A percentile compares a stretch with the other conserved stretches of the same genome.
These are phyloP conservation scores for Drosophila vallismaia DNA, from an alignment of 2,888 invertebrate species.

Conservation along the genomic window DNA sequence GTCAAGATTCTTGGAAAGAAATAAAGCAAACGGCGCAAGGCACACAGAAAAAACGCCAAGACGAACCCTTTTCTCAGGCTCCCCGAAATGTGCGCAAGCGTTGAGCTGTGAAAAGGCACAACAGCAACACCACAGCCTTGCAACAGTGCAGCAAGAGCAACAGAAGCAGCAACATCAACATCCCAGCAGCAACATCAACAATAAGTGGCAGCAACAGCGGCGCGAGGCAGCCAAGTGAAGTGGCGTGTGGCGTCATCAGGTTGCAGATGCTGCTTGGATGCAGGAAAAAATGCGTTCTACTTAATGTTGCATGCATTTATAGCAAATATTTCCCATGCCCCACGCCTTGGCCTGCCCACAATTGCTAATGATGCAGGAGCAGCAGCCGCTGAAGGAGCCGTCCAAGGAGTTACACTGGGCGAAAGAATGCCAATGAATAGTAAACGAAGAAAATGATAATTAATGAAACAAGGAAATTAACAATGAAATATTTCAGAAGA, in stretches of 20 bases:
- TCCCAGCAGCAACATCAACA: conserved; percentile 35
- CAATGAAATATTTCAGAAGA: too few species aligned
- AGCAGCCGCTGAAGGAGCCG: conserved; percentile 32
- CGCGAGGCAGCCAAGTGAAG: conserved; percentile 67
- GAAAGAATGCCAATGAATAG: neutral
- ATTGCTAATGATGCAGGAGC: conserved; percentile 70
- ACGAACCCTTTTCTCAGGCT: conserved; percentile 61
- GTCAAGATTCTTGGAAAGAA: conserved; percentile 76
- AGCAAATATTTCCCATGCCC: conserved; percentile 76
- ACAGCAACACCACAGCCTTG: conserved; percentile 22
- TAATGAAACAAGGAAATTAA: too few species aligned
- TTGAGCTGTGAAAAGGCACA: conserved; percentile 70
- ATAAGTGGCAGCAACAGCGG: conserved; percentile 49
- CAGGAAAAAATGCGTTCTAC: conserved; percentile 73
- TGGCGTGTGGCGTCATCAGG: conserved; percentile 68
- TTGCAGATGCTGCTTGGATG: conserved; percentile 35
- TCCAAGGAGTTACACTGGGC: conserved; percentile 22
- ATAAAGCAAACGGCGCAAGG: conserved; percentile 55
- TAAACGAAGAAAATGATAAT: too few species aligned
- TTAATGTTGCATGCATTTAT: conserved; percentile 79
- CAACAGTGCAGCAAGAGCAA: conserved; percentile 16
- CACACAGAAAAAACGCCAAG: conserved; percentile 19
- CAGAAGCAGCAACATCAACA: conserved; percentile 22
- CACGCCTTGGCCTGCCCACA: conserved; percentile 63
- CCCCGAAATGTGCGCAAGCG: conserved; percentile 69